phyloP scores from a whole-genome alignment of 2,797 vertebrate genomes.

The Danionella dracula region DNA sequence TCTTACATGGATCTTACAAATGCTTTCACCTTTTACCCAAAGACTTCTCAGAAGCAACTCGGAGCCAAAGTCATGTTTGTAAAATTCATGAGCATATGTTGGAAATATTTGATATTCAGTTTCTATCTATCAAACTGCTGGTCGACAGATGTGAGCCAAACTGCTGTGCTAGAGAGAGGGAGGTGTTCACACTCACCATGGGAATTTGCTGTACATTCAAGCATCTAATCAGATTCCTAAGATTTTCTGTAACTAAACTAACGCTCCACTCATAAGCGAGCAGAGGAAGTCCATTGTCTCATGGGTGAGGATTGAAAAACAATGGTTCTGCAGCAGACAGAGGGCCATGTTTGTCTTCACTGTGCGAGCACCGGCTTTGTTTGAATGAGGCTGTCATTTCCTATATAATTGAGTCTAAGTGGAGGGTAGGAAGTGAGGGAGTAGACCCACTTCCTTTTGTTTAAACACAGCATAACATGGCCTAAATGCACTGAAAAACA shows the following conservation, averaged over 20 bases:
- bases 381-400: constrained; percentile 20
- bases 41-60: background rate
- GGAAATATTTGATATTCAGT: constrained; percentile 14
- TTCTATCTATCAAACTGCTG: constrained; percentile 22
- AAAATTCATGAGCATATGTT: constrained; percentile 25
- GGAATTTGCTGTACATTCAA: background rate
- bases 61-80: background rate
- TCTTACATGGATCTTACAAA: too few species aligned
- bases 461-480: background rate
- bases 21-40: background rate
- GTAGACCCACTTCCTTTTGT: constrained; percentile 4
- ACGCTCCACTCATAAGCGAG: background rate
- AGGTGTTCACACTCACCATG: constrained; percentile 7
- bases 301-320: constrained; percentile 18
- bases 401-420: constrained; percentile 11
- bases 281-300: constrained; percentile 27
- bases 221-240: background rate
- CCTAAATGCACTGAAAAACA: background rate
- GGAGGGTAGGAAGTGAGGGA: constrained; percentile 15
- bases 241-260: constrained; percentile 6
- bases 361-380: constrained; percentile 16
- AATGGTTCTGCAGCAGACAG: constrained; percentile 16
- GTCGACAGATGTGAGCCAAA: constrained; percentile 29
- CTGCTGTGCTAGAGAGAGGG: constrained; percentile 13
- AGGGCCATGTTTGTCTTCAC: constrained; percentile 13